Conservation (phyloP, 2,797 vertebrate species). For the Remorina albescens region DNA sequence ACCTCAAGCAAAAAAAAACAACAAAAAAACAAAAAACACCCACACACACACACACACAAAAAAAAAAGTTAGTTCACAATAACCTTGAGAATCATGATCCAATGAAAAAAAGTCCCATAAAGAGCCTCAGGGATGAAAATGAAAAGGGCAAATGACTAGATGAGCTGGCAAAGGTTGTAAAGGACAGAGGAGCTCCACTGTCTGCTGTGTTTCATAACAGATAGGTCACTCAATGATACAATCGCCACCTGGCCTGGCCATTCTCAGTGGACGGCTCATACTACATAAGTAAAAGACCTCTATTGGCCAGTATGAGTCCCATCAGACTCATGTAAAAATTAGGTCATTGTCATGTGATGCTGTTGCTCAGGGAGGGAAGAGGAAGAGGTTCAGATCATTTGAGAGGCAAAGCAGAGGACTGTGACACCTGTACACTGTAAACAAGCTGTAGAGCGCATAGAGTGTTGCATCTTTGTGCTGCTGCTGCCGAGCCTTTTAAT, state of each 20-base stretch:
- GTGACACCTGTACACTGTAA: slow-evolving; percentile 56
- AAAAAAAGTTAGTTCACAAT: slow-evolving; percentile 43
- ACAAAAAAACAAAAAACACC: too few relatives aligned
- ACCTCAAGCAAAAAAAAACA: slow-evolving; percentile 54
- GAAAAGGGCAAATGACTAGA: slow-evolving; percentile 73
- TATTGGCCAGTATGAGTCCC: slow-evolving; percentile 31
- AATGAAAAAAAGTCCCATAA: slow-evolving; percentile 57
- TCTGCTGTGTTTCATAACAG: slow-evolving; percentile 58
- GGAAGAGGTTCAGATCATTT: slow-evolving; percentile 62
- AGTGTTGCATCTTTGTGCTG: slow-evolving; percentile 14
- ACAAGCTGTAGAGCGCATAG: slow-evolving; percentile 50
- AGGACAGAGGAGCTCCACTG: slow-evolving; percentile 51
- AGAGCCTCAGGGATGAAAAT: slow-evolving; percentile 62
- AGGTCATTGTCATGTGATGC: slow-evolving; percentile 70
- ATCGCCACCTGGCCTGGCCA: slow-evolving; percentile 54
- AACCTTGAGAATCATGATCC: slow-evolving; percentile 70
- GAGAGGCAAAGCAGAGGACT: slow-evolving; percentile 74
- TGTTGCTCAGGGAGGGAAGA: slow-evolving; percentile 37
- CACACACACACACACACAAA: too few relatives aligned
- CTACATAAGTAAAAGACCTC: slow-evolving; percentile 44
- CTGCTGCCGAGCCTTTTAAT: slow-evolving; percentile 36
- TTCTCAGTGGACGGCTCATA: slow-evolving; percentile 33
- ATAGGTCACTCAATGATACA: slow-evolving; percentile 56
- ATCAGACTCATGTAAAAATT: slow-evolving; percentile 50
- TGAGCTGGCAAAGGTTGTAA: slow-evolving; percentile 46